Conservation (phyloP, 2,113 vertebrate species). For the Empidonax alnorum region DNA sequence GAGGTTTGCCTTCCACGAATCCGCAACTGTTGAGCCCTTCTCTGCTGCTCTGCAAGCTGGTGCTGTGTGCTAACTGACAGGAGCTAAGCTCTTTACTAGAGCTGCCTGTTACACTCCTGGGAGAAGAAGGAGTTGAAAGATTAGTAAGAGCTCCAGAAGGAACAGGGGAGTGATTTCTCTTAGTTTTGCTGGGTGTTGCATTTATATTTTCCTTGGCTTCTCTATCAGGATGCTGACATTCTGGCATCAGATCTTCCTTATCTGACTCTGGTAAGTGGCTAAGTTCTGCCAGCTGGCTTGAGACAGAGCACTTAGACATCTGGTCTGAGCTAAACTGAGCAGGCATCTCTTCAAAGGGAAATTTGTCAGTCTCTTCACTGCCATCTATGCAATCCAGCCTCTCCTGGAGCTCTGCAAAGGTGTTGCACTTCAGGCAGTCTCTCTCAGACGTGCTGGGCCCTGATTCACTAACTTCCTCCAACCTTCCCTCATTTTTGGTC, state of each 20-base stretch:
- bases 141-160: conserved; percentile 36
- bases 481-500: conserved; percentile 75
- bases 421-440: conserved; percentile 97
- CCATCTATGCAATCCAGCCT: conserved; percentile 96
- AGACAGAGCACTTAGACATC: conserved; percentile 48
- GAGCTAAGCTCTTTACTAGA: conserved; percentile 74
- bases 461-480: conserved; percentile 79
- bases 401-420: conserved; percentile 97
- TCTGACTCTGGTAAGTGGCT: conserved; percentile 57
- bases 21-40: conserved; percentile 84
- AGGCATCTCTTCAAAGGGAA: conserved; percentile 90
- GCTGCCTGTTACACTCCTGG: conserved; percentile 84
- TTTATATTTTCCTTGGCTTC: conserved; percentile 84
- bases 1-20: conserved; percentile 85
- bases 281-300: conserved; percentile 61
- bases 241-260: conserved; percentile 71
- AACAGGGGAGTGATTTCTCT: conserved; percentile 74
- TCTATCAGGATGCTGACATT: conserved; percentile 79
- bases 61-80: conserved; percentile 79
- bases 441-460: conserved; percentile 75
- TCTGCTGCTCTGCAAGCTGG: conserved; percentile 85
- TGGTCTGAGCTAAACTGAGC: conserved; percentile 69
- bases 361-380: conserved; percentile 89
- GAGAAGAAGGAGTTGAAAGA: conserved; percentile 75
- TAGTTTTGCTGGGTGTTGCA: conserved; percentile 78